Evolutionary conservation across 2,888 invertebrate species (phyloP), one percentile per base, ranked within the genome.

Genomic region (Atethmia centrago): DNA sequence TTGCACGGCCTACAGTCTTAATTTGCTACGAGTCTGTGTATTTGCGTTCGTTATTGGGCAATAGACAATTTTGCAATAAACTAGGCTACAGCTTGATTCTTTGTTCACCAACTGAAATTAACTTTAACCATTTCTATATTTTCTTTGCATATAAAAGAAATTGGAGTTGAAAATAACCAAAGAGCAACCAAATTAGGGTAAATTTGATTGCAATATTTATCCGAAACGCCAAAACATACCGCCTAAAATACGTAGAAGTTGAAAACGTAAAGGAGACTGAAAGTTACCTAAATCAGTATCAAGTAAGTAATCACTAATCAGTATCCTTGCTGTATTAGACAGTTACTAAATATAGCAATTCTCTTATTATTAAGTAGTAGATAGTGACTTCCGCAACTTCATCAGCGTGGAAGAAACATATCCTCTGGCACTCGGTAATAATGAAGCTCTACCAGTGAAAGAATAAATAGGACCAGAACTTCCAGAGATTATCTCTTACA

Each of bases 1-100:
- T 73, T 45, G 80, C 69, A 56, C 63, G 62, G 63, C 67, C 74
- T 53, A 79, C 21, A 25, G 8, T 55, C 45, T 64, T 62, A 64
- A 81, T 79, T 83, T 53, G 36, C 28, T 56, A 9, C 55, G 51
- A 65, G 21, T 31, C n/a, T 14, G 42, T 16, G 12, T 63, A 63
- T 70, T 68, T 45, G 69, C 49, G 63, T 40, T 66, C 58, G 40
- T 69, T 31, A 73, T 73, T 49, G 40, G 40, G 7, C 49, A 49
- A 79, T 25, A 49, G 31, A 36, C n/a, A 8, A 49, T 31, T 61
- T 47, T 31, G 25, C 51, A 21, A 45, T 47, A 31, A 16, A 40
- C 19, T 47, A 25, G 16, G 9, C 45, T 16, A 53, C 3, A n/a
- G 4, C 1, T 53, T 47, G 28, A 28, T 36, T 55, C 25, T 69